These are phyloP conservation scores for Strigamia maritima DNA, from an alignment of 2,888 invertebrate genomes.

Conservation along the genomic window DNA sequence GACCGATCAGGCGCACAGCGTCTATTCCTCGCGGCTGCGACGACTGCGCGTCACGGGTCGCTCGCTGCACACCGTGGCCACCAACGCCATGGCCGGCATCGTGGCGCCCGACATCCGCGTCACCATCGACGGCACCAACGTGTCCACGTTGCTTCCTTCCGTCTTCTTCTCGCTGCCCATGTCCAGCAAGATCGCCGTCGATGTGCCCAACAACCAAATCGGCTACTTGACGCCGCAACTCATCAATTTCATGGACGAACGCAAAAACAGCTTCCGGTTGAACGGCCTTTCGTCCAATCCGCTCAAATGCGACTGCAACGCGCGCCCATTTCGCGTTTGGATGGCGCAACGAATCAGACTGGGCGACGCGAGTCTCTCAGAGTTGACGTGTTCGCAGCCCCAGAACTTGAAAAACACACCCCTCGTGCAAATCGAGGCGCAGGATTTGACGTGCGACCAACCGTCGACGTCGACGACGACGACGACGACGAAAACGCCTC, in stretches of 20 bases:
- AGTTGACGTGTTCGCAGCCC: constrained; percentile 66
- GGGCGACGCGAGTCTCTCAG: constrained; percentile 44
- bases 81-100: constrained; percentile 74
- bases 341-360: constrained; percentile 50
- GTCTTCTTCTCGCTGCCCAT: constrained; percentile 81
- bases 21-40: constrained; percentile 72
- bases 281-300: constrained; percentile 75
- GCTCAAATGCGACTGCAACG: constrained; percentile 79
- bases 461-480: constrained; percentile 48
- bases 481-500: neutral
- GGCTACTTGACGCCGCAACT: constrained; percentile 73
- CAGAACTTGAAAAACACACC: constrained; percentile 66
- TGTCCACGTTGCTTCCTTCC: constrained; percentile 73
- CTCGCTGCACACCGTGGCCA: constrained; percentile 71
- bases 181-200: constrained; percentile 74
- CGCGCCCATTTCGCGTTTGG: constrained; percentile 75
- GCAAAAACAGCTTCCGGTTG: constrained; percentile 70
- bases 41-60: constrained; percentile 71
- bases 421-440: constrained; percentile 72
- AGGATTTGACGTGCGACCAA: constrained; percentile 73
- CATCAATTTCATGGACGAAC: constrained; percentile 74
- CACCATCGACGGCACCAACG: constrained; percentile 75
- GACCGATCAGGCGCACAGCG: constrained; percentile 67
- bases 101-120: constrained; percentile 65
- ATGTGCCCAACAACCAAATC: constrained; percentile 74